phyloP scores from a whole-genome alignment of 2,113 vertebrate genomes.

The Platysternon megacephalum region DNA sequence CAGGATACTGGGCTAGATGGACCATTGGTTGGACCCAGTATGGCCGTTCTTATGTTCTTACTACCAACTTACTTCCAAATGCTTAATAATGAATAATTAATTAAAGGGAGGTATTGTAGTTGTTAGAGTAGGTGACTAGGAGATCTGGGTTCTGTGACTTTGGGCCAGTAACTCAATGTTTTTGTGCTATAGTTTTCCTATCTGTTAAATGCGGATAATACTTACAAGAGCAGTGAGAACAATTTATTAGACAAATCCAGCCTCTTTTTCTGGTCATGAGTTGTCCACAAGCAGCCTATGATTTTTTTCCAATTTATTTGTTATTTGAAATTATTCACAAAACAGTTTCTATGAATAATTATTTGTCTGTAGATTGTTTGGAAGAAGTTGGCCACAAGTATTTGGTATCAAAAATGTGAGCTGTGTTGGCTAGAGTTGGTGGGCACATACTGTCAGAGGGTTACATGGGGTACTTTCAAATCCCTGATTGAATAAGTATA shows the following conservation, averaged over 20 bases:
- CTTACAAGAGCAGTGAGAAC: not conserved
- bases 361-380: not conserved
- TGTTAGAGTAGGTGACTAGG: not conserved
- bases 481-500: not conserved
- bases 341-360: not conserved
- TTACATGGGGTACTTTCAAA: not conserved
- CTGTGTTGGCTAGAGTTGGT: not conserved
- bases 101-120: not conserved
- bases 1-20: too few species aligned
- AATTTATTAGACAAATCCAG: not conserved
- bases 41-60: not conserved
- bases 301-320: not conserved
- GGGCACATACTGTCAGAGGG: not conserved
- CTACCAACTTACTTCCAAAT: conserved; percentile 30
- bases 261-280: conserved; percentile 5
- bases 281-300: not conserved
- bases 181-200: not conserved
- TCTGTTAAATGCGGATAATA: conserved; percentile 29
- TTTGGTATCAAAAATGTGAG: conserved; percentile 15
- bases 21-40: too few species aligned
- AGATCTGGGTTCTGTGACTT: not conserved
- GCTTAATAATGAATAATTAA: not conserved
- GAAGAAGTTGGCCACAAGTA: not conserved
- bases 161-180: not conserved
- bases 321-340: not conserved